Base-by-base conservation (phyloP, 1,140 invertebrate species). In the Mactra quadrangularis region DNA sequence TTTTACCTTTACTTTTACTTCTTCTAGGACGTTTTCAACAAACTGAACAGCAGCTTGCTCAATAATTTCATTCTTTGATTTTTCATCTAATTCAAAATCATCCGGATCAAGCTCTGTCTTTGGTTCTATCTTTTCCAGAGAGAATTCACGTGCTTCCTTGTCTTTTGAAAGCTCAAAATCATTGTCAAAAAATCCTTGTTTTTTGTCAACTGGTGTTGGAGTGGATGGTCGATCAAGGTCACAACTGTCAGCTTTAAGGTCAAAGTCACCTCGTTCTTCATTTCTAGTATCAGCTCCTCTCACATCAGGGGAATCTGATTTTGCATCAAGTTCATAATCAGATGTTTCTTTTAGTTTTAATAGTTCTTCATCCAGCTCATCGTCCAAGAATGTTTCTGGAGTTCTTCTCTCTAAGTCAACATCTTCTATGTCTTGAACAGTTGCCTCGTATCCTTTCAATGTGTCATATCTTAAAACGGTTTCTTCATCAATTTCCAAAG, bases 321-420 rank as follows among this genome's bases (percentile, higher is more conserved):
- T 60, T 35, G 64, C 38, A n/a, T 85, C 82, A 86, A 93, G 91
- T 17, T 92, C 81, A 78, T 93, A 93, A 76, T 93, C 91, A 75
- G 90, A 91, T 38, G 86, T 90, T 78, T 94, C 94, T 88, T 94
- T 94, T 29, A 92, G 74, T 66, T 91, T 92, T 19, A 93, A 64
- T 64, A 91, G 76, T 59, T 86, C 89, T 82, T 88, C 81, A 71
- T 91, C 87, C 29, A 87, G 81, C 70, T 85, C 84, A 45, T 89
- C 86, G 31, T 88, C 83, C 59, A 82, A 71, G 64, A 53, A 66
- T 64, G 60, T 78, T 38, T 78, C 75, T 50, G 60, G 72, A 17
- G 72, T 75, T 60, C 72, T 60, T 60, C 72, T 75, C 45, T 75
- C 72, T 45, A 75, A 62, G 60, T 75, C 72, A 38, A 75, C 53